These are phyloP conservation scores for Drosophila suzukii DNA, from an alignment of 1,140 invertebrate species.

Conservation along the genomic window DNA sequence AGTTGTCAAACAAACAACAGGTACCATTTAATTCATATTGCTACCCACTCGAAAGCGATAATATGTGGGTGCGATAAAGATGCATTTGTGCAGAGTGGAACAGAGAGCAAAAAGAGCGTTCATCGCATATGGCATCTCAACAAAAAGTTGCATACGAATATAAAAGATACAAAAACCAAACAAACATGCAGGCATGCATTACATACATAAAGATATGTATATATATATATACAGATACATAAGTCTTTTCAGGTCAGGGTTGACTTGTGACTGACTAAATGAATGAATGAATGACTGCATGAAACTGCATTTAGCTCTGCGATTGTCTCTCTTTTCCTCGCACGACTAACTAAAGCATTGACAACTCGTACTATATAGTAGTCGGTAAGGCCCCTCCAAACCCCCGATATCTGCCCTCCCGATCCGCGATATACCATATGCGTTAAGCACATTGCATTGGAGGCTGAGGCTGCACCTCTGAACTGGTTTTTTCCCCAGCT, in stretches of 20 bases:
- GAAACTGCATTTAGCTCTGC: conserved; percentile 71
- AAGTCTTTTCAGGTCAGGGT: conserved; percentile 82
- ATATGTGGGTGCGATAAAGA: conserved; percentile 20
- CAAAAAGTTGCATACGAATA: conserved; percentile 15
- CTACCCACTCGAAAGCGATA: not conserved
- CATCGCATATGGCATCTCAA: conserved; percentile 20
- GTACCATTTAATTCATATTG: not conserved
- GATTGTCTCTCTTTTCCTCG: conserved; percentile 41
- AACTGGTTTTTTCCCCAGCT: conserved; percentile 46
- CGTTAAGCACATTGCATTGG: conserved; percentile 62
- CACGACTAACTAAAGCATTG: conserved; percentile 79
- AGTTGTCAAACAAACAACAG: not conserved
- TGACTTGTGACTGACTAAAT: conserved; percentile 83
- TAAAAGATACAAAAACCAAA: conserved; percentile 21
- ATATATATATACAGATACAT: conserved; percentile 26
- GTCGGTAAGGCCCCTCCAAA: conserved; percentile 1
- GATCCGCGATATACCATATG: conserved; percentile 45
- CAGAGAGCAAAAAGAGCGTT: conserved; percentile 1
- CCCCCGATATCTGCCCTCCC: conserved; percentile 3
- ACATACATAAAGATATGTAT: conserved; percentile 16
- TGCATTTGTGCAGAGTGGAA: conserved; percentile 19
- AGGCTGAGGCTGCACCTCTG: conserved; percentile 51
- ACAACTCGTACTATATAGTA: conserved; percentile 75
- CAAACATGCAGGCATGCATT: conserved; percentile 41
- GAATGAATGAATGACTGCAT: conserved; percentile 81